phyloP scores from a whole-genome alignment of 1,140 invertebrate species.

The Paraescarpia echinospica region DNA sequence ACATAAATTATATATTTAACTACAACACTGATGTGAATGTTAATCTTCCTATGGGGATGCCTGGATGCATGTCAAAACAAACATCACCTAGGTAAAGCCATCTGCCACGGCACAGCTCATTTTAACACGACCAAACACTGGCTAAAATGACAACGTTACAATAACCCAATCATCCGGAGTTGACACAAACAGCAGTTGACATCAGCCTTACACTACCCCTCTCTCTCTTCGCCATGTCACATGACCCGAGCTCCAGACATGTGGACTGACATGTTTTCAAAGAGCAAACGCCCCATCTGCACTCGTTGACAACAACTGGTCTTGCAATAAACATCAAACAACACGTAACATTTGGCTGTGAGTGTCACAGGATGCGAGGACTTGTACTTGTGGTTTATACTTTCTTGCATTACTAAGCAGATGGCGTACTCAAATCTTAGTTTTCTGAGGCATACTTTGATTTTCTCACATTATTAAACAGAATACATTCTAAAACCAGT shows the following conservation, averaged over 20 bases:
- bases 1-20: not conserved
- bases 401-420: not conserved
- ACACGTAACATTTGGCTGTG: not conserved
- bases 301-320: not conserved
- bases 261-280: not conserved
- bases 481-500: too few species aligned
- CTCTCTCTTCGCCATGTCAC: not conserved
- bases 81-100: not conserved
- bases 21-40: not conserved
- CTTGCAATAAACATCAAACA: not conserved
- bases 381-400: not conserved
- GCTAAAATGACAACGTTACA: not conserved
- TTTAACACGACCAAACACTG: not conserved
- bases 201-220: not conserved
- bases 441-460: not conserved
- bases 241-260: not conserved
- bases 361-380: not conserved
- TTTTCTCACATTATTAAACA: not conserved
- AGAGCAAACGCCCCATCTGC: not conserved
- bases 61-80: too few species aligned
- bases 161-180: not conserved
- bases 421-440: not conserved
- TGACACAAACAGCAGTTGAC: not conserved
- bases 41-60: not conserved
- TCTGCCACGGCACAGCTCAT: not conserved